Percentiles rank a stretch among this genome's conserved stretches.
Evolutionary conservation across 1,140 invertebrate genomes (phyloP).

Genomic region (Aplysia californica): DNA sequence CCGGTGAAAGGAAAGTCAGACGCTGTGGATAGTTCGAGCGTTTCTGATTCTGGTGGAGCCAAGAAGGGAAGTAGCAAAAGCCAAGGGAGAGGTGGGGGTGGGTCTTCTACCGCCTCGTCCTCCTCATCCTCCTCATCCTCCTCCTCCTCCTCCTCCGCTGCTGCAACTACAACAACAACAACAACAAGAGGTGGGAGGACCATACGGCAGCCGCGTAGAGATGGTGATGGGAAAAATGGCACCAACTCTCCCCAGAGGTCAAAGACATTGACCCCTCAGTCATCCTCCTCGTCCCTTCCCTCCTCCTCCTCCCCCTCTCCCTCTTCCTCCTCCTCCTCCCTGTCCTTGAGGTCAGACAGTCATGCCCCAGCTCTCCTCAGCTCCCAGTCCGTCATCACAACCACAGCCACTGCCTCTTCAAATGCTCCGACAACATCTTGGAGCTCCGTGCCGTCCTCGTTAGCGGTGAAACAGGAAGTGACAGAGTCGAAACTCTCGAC

Average conservation of each 20-base stretch:
- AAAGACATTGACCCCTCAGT: no score
- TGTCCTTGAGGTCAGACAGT: neutral
- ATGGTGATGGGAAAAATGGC: neutral
- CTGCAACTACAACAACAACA: constrained; percentile 5
- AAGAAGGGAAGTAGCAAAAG: neutral
- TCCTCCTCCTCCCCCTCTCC: neutral
- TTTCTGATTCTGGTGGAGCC: neutral
- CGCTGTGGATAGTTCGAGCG: neutral
- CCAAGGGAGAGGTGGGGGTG: neutral
- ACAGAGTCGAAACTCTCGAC: neutral
- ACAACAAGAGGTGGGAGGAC: constrained; percentile 31
- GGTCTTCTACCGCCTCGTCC: no score
- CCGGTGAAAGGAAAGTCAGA: constrained; percentile 28
- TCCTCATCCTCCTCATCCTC: no score
- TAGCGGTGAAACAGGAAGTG: neutral
- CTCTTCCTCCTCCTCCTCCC: neutral
- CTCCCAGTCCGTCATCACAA: neutral
- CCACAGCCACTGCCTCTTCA: neutral
- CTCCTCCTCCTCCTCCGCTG: no score
- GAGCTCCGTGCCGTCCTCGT: neutral
- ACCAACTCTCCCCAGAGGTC: neutral
- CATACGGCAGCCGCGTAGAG: constrained; percentile 20
- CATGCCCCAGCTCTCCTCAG: neutral
- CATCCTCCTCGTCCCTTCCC: no score
- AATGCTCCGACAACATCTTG: neutral